Evolutionary conservation across 2,797 vertebrate genomes (phyloP).

Genomic region (Moxostoma hubbsi): DNA sequence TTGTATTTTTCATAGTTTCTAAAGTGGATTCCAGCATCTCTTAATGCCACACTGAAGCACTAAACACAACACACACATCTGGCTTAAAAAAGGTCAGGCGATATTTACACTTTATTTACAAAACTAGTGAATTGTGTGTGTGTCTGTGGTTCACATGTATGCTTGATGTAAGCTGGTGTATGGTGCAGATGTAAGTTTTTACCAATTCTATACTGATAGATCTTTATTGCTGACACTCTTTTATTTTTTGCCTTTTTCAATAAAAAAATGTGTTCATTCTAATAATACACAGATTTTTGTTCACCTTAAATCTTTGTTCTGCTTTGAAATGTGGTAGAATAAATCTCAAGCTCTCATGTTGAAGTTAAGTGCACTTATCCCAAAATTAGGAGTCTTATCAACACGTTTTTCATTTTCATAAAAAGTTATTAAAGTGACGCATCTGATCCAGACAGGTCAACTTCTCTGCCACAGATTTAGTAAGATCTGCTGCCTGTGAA

Average conservation of each 20-base stretch:
- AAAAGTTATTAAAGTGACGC: constrained; percentile 1
- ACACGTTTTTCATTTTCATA: background rate
- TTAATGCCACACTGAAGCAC: constrained; percentile 92
- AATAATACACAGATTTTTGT: constrained; percentile 15
- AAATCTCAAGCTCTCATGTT: constrained; percentile 14
- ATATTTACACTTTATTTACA: constrained; percentile 98
- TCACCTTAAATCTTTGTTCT: constrained; percentile 16
- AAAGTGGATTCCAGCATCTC: constrained; percentile 84
- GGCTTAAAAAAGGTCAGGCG: constrained; percentile 92
- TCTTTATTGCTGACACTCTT: constrained; percentile 73
- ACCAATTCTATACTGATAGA: background rate
- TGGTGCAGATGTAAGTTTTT: constrained; percentile 46
- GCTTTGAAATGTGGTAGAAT: constrained; percentile 40
- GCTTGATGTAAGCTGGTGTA: constrained; percentile 72
- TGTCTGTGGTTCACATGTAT: constrained; percentile 44
- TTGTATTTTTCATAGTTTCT: constrained; percentile 70
- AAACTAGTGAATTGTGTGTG: constrained; percentile 53
- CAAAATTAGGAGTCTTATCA: constrained; percentile 38
- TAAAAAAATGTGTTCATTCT: constrained; percentile 27
- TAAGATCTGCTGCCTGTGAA: constrained; percentile 25
- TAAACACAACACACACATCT: constrained; percentile 86
- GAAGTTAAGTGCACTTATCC: constrained; percentile 81
- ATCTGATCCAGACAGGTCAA: background rate
- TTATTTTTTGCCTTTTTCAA: constrained; percentile 20
- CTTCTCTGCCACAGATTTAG: background rate